Evolutionary conservation across 2,888 invertebrate genomes (phyloP).

Genomic region (Leucophenga montana): DNA sequence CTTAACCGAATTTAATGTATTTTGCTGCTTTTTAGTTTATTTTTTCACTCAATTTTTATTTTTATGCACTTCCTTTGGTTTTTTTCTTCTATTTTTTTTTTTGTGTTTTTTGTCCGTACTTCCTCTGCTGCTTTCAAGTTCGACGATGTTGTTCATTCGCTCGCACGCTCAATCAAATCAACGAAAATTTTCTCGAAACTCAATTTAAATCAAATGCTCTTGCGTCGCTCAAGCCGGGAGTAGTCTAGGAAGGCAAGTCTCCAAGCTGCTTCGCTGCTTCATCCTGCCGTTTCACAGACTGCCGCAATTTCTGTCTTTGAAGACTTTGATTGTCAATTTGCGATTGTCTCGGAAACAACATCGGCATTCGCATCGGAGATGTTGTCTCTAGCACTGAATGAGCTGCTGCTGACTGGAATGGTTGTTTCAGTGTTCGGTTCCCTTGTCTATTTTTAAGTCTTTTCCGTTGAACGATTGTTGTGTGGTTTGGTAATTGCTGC

Average conservation of each 20-base stretch:
- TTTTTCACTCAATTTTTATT: background rate
- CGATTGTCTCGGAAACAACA: constrained; percentile 59
- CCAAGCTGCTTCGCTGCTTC: constrained; percentile 20
- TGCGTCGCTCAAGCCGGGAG: constrained; percentile 46
- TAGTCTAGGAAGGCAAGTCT: constrained; percentile 1
- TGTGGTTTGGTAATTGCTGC: constrained; percentile 63
- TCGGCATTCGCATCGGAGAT: constrained; percentile 23
- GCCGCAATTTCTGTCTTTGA: constrained; percentile 60
- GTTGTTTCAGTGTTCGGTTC: constrained; percentile 45
- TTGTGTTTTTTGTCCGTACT: background rate
- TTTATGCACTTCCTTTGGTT: background rate
- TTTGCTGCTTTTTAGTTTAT: background rate
- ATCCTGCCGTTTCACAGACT: constrained; percentile 58
- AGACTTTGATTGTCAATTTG: constrained; percentile 66
- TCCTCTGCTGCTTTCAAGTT: background rate
- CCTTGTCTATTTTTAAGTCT: constrained; percentile 64
- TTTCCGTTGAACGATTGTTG: constrained; percentile 63
- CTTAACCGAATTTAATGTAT: background rate
- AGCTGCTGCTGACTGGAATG: background rate
- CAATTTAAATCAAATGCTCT: constrained; percentile 66
- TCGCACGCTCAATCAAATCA: constrained; percentile 60
- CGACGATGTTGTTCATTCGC: constrained; percentile 53
- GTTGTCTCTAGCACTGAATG: constrained; percentile 6
- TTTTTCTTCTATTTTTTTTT: background rate
- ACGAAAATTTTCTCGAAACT: constrained; percentile 63